phyloP scores from a whole-genome alignment of 2,888 invertebrate genomes.

The Chouioia cunea region DNA sequence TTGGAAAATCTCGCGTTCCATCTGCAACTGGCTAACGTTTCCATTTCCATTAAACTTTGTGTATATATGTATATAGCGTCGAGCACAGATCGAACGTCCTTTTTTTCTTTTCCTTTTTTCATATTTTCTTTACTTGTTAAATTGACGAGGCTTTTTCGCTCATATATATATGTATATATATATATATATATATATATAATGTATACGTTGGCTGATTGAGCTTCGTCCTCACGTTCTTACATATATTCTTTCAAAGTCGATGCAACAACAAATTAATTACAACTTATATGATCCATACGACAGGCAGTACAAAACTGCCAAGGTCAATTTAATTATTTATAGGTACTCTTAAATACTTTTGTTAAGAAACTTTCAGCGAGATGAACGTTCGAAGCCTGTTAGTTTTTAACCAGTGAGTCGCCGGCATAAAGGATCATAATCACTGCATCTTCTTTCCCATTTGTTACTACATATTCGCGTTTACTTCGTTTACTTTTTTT shows the following conservation, averaged over 20 bases:
- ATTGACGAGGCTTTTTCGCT: conserved; percentile 41
- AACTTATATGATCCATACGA: conserved; percentile 18
- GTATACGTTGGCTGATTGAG: conserved; percentile 27
- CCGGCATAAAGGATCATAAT: conserved; percentile 30
- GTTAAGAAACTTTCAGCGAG: conserved; percentile 43
- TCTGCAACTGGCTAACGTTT: conserved; percentile 12
- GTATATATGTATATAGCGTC: conserved; percentile 45
- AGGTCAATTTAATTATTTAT: conserved; percentile 10
- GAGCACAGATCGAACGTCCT: conserved; percentile 47
- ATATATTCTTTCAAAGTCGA: conserved; percentile 35
- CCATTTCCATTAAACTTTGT: conserved; percentile 33
- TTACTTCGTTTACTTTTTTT: conserved; percentile 43
- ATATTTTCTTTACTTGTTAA: background rate
- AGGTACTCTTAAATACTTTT: conserved; percentile 33
- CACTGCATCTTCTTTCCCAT: conserved; percentile 26
- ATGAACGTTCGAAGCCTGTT: conserved; percentile 42
- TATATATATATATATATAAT: conserved; percentile 49
- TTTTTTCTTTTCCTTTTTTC: conserved; percentile 35
- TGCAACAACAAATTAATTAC: conserved; percentile 16
- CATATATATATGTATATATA: no score
- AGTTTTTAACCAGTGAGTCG: conserved; percentile 14
- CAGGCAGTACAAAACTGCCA: background rate
- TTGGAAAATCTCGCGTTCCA: background rate
- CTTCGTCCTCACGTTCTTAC: conserved; percentile 8
- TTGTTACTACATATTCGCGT: conserved; percentile 36